phyloP scores from a whole-genome alignment of 2,888 invertebrate species.

The Seladonia tumulorum region DNA sequence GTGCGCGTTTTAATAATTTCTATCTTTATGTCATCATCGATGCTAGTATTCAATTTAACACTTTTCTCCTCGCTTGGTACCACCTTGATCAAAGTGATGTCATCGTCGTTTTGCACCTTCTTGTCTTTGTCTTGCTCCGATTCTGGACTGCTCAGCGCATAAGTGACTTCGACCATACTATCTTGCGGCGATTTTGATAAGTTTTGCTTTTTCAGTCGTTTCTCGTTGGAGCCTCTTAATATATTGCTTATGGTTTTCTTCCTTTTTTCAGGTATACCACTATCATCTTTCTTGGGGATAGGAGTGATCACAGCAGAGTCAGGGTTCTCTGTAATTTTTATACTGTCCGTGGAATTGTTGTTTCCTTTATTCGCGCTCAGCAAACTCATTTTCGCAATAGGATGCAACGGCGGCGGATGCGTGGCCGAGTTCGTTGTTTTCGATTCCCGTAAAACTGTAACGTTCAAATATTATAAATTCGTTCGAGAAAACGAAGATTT shows the following conservation, averaged over 20 bases:
- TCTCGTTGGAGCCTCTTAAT: constrained; percentile 78
- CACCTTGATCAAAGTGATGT: constrained; percentile 83
- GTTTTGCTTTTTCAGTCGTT: constrained; percentile 79
- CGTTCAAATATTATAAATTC: background rate
- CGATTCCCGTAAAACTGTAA: constrained; percentile 81
- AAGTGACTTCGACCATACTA: constrained; percentile 76
- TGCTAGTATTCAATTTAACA: constrained; percentile 66
- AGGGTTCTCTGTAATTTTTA: constrained; percentile 83
- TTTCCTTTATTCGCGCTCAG: constrained; percentile 76
- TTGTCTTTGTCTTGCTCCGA: constrained; percentile 81
- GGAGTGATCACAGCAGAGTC: constrained; percentile 83
- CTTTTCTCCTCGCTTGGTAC: constrained; percentile 79
- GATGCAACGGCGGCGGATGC: constrained; percentile 82
- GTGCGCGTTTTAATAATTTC: constrained; percentile 80
- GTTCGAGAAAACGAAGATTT: background rate
- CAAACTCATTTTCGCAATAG: constrained; percentile 82
- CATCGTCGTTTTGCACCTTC: constrained; percentile 81
- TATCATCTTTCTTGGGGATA: constrained; percentile 81
- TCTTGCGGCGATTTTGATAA: constrained; percentile 78
- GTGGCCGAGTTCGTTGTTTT: constrained; percentile 80
- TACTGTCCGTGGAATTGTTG: constrained; percentile 78
- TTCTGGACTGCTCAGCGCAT: constrained; percentile 79
- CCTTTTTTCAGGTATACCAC: constrained; percentile 75
- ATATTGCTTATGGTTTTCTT: constrained; percentile 82
- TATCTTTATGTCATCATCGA: constrained; percentile 82